A percentile compares a stretch with the other conserved stretches of the same genome.
Evolutionary conservation across 2,888 invertebrate species (phyloP).

Genomic region (Agonopterix arenella): DNA sequence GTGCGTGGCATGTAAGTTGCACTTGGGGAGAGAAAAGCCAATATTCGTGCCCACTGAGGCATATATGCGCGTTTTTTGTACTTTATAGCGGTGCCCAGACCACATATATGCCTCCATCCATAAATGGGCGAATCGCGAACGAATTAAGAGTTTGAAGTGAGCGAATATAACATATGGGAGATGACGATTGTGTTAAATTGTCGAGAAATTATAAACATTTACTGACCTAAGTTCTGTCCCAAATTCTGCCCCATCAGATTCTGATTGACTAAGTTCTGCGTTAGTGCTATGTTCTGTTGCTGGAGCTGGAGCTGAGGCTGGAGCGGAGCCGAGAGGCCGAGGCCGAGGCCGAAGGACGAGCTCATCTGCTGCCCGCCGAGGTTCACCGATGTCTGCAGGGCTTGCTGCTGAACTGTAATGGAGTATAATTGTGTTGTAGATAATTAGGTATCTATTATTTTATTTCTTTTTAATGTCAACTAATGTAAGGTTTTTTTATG

Average conservation of each 20-base stretch:
- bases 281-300: conserved; percentile 34
- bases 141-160: no score
- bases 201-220: neutral
- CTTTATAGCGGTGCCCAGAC: no score
- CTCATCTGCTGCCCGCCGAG: conserved; percentile 40
- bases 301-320: conserved; percentile 25
- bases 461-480: no score
- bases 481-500: no score
- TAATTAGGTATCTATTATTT: no score
- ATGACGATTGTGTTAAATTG: neutral
- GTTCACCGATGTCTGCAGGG: conserved; percentile 42
- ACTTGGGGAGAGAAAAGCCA: no score
- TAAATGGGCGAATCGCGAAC: no score
- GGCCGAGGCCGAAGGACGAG: conserved; percentile 40
- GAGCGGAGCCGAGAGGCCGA: conserved; percentile 37
- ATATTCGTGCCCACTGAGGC: no score
- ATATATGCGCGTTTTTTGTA: no score
- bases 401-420: conserved; percentile 53
- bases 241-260: conserved; percentile 58
- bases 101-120: no score
- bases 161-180: no score
- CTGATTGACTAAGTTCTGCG: conserved; percentile 52
- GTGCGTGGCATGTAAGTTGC: no score
- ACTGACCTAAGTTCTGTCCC: conserved; percentile 50
- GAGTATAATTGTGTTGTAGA: neutral